Percentiles rank a stretch among this genome's conserved stretches.
These are phyloP conservation scores for Thymelicus sylvestris DNA, from an alignment of 2,888 invertebrate genomes.

Conservation along the genomic window DNA sequence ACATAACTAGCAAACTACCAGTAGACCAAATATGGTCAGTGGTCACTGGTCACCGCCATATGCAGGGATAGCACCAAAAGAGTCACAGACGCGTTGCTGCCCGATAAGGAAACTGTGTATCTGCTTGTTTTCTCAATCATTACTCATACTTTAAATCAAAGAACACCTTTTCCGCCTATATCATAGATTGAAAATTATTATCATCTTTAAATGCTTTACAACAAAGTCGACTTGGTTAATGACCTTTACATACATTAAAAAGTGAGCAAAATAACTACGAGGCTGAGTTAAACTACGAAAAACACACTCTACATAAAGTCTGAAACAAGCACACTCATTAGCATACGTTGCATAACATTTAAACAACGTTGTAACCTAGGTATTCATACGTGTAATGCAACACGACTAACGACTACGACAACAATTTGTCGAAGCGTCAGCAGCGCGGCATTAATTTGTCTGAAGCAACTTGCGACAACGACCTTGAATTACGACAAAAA, in stretches of 20 bases:
- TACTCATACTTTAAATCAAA: no score
- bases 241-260: neutral
- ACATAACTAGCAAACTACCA: no score
- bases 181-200: no score
- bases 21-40: no score
- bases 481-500: no score
- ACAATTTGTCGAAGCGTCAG: neutral
- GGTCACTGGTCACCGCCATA: no score
- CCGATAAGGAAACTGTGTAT: no score
- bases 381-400: neutral
- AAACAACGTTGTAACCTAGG: constrained; percentile 7
- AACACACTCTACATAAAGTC: constrained; percentile 6
- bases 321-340: constrained; percentile 11
- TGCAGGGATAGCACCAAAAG: no score
- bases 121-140: no score
- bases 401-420: neutral
- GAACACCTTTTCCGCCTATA: no score
- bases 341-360: constrained; percentile 11
- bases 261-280: neutral
- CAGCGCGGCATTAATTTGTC: neutral
- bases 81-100: no score
- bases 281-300: constrained; percentile 4
- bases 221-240: neutral
- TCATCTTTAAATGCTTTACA: neutral
- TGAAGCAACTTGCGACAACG: neutral